These are phyloP conservation scores for Cosmopolites sordidus DNA, from an alignment of 2,888 invertebrate genomes.

Conservation along the genomic window DNA sequence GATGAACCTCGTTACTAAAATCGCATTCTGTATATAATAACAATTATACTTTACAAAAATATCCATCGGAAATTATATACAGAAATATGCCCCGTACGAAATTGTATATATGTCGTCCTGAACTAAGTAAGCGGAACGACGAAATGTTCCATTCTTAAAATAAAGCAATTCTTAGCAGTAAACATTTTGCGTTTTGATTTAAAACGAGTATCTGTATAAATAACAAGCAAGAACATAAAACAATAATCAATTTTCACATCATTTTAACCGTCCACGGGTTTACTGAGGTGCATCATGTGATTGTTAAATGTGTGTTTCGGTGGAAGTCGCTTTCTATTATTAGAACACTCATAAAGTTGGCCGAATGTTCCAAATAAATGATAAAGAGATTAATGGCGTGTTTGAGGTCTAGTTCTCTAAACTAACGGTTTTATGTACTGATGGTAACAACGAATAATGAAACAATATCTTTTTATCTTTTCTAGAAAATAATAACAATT, in stretches of 20 bases:
- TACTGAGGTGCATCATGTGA: conserved; percentile 8
- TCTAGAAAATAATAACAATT: too few species aligned
- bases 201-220: neutral
- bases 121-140: too few species aligned
- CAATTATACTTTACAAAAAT: too few species aligned
- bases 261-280: neutral
- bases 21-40: too few species aligned
- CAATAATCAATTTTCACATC: neutral
- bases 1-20: too few species aligned
- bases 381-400: conserved; percentile 15
- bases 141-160: too few species aligned
- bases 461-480: too few species aligned
- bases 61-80: too few species aligned
- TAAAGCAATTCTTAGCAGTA: too few species aligned
- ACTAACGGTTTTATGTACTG: conserved; percentile 7
- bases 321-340: conserved; percentile 9
- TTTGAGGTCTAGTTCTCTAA: conserved; percentile 7
- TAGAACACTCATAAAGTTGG: conserved; percentile 9
- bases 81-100: too few species aligned
- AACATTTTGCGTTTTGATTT: neutral
- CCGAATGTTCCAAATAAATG: conserved; percentile 11
- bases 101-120: too few species aligned
- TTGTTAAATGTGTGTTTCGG: conserved; percentile 4
- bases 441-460: neutral
- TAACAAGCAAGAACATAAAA: neutral